Evolutionary conservation across 2,797 vertebrate genomes (phyloP).

Genomic region (Sphaeramia orbicularis): DNA sequence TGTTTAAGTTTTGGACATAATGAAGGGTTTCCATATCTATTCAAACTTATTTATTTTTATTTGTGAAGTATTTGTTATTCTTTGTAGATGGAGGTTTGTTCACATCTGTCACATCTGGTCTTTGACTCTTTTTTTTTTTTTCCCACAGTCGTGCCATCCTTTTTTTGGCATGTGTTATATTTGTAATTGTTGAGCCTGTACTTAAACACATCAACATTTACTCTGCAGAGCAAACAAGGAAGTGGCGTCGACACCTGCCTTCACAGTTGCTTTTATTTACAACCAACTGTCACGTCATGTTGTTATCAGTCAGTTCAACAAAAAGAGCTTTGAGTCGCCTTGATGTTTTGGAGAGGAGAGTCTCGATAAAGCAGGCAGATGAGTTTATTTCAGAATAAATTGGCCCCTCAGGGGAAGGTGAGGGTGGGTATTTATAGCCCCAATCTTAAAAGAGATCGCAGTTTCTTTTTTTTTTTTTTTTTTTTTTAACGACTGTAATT

Average conservation of each 20-base stretch:
- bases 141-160: too few species aligned
- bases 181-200: background rate
- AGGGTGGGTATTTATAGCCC: constrained; percentile 31
- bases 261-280: constrained; percentile 16
- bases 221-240: constrained; percentile 26
- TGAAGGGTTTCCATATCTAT: too few species aligned
- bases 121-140: too few species aligned
- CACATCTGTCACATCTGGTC: too few species aligned
- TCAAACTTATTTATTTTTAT: too few species aligned
- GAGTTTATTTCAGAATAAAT: constrained; percentile 25
- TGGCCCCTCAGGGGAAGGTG: constrained; percentile 5
- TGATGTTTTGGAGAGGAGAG: constrained; percentile 20
- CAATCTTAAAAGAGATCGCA: constrained; percentile 22
- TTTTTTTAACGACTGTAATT: constrained; percentile 33
- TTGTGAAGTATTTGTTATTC: too few species aligned
- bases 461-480: too few species aligned
- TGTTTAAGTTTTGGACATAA: too few species aligned
- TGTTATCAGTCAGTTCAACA: constrained; percentile 18
- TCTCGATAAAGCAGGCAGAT: background rate
- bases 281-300: background rate
- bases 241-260: constrained; percentile 1
- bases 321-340: constrained; percentile 10
- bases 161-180: background rate
- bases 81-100: too few species aligned
- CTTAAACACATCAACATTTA: background rate